Evolutionary conservation across 2,888 invertebrate genomes (phyloP), one percentile per base, ranked within the genome.

Genomic region (Caenorhabditis panamensis): DNA sequence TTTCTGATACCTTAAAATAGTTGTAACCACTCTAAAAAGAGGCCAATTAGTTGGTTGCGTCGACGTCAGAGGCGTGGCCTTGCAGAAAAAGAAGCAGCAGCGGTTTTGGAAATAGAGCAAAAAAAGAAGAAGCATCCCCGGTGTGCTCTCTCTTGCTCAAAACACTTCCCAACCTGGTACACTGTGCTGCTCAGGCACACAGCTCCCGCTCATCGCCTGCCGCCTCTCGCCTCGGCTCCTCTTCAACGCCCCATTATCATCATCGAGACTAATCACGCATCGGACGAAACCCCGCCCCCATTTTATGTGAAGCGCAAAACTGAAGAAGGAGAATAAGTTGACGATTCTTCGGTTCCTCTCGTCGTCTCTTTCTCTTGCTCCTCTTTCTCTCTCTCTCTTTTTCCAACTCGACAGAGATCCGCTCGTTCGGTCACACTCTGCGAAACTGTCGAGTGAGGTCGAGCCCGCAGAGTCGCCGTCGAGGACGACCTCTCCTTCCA

Each of bases 241-340:
- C 56, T 63, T 73, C 64, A 37, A 58, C 56, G 51, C 59, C 56
- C 73, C 73, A 73, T 73, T 73, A 73, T 73, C 73, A 73, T 73
- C 73, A 49, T 18, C 58, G 37, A 58, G 53, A 26, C 73, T 73
- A 73, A 73, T 73, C 73, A 73, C 73, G 64, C 51, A 72, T 37
- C 37, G 59, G 36, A 64, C 64, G 26, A 53, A 58, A 51, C 73
- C n/a, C 56, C 73, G 64, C 73, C 73, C 59, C 49, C 63, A 56
- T 64, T 73, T 72, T 47, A 72, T 72, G 22, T 28, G 58, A 64
- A 59, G 51, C 64, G 41, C 73, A 58, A 64, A 73, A 73, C 59
- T 37, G n/a, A 63, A 51, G 61, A 31, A 49, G 49, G 41, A 53
- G 37, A 53, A n/a, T 8, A 58, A 31, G 37, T 26, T n/a, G 20